Evolutionary conservation across 2,113 vertebrate genomes (phyloP).

Genomic region (Chamaea fasciata): DNA sequence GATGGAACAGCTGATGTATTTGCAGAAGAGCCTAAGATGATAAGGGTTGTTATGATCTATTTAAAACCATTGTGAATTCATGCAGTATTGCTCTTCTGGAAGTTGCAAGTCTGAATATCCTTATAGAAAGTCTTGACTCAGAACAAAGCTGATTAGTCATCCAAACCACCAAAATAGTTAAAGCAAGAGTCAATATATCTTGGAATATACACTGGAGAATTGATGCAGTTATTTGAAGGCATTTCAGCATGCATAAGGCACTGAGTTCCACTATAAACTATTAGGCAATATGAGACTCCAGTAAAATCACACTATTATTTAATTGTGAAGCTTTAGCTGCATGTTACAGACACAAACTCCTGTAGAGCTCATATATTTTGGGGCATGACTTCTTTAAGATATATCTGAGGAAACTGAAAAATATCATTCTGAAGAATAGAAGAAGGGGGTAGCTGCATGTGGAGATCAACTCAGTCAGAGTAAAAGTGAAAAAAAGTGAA

Average conservation of each 20-base stretch:
- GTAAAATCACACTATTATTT: background rate
- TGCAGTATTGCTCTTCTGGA: background rate
- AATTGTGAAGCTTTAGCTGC: background rate
- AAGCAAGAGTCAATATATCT: background rate
- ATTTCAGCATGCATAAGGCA: background rate
- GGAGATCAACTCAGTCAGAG: background rate
- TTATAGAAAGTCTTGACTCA: conserved; percentile 7
- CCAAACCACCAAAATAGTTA: conserved; percentile 10
- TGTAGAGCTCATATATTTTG: background rate
- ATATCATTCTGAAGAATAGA: background rate
- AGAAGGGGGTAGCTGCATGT: background rate
- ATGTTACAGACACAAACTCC: background rate
- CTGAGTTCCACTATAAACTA: background rate
- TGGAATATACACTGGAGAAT: background rate
- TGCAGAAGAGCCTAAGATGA: background rate
- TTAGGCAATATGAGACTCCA: background rate
- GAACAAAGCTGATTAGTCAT: conserved; percentile 41
- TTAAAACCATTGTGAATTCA: conserved; percentile 17
- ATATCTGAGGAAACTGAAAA: background rate
- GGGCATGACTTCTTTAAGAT: background rate
- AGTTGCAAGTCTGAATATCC: conserved; percentile 5
- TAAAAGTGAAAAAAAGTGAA: background rate
- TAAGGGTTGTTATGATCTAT: background rate
- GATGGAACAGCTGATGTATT: background rate
- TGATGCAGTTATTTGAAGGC: conserved; percentile 14